Conservation (phyloP, 2,888 invertebrate genomes). For the Aleiodes alternator region DNA sequence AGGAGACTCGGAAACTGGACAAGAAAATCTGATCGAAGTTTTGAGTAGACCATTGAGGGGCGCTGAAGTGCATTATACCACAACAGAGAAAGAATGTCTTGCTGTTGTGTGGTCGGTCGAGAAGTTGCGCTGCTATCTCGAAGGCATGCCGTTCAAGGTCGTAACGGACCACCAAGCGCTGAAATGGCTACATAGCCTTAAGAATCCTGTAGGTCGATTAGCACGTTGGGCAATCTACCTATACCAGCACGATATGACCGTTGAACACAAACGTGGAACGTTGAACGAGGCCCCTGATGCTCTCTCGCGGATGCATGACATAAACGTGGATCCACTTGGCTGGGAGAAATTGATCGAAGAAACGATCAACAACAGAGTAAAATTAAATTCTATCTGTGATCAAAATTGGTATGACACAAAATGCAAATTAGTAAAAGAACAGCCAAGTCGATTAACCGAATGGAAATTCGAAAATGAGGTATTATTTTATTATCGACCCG, state of each 20-base stretch:
- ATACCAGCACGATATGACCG: constrained; percentile 39
- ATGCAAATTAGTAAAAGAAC: constrained; percentile 19
- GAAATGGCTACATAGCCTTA: constrained; percentile 39
- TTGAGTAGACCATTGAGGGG: constrained; percentile 48
- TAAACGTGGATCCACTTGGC: constrained; percentile 32
- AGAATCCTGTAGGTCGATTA: constrained; percentile 37
- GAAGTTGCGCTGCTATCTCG: too few relatives aligned
- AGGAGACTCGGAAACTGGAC: constrained; percentile 34
- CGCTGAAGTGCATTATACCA: constrained; percentile 32
- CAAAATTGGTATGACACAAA: constrained; percentile 42
- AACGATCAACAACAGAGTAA: background rate
- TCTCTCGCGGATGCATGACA: constrained; percentile 43
- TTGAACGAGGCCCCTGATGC: constrained; percentile 52
- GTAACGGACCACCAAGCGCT: constrained; percentile 54
- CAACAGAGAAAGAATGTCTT: too few relatives aligned
- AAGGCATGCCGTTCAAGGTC: constrained; percentile 47
- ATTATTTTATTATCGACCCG: constrained; percentile 26
- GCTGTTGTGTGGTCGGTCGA: too few relatives aligned
- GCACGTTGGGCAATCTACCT: constrained; percentile 50
- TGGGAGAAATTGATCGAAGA: constrained; percentile 42
- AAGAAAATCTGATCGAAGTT: constrained; percentile 47
- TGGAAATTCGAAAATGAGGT: constrained; percentile 26
- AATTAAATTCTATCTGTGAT: background rate
- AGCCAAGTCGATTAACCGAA: background rate
- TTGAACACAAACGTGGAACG: constrained; percentile 46